phyloP scores from a whole-genome alignment of 2,113 vertebrate genomes.

The Cyprinodon variegatus region DNA sequence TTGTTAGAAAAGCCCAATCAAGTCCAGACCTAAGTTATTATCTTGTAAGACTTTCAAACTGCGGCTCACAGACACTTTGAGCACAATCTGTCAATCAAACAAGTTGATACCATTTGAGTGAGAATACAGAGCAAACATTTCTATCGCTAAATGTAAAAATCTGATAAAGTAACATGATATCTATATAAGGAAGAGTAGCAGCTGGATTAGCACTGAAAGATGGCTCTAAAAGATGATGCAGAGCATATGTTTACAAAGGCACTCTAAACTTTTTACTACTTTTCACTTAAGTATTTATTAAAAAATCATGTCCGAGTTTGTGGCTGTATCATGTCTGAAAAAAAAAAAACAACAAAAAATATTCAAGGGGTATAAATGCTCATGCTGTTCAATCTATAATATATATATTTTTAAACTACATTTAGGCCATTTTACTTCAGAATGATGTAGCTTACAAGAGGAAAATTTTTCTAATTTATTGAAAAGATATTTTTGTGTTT shows the following conservation, averaged over 20 bases:
- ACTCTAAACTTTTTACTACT: too few relatives aligned
- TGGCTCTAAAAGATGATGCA: background rate
- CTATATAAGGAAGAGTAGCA: background rate
- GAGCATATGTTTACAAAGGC: too few relatives aligned
- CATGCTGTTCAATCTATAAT: background rate
- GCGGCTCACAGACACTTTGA: background rate
- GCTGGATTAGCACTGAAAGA: background rate
- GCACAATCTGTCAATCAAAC: background rate
- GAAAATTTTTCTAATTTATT: background rate
- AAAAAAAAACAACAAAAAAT: background rate
- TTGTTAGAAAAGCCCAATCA: background rate
- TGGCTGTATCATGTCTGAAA: background rate
- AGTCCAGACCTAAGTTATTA: background rate
- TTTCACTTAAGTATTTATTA: background rate
- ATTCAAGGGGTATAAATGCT: background rate
- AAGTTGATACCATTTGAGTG: background rate
- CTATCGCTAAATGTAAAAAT: background rate
- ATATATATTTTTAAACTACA: background rate
- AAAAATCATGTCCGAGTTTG: background rate
- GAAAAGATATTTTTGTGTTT: conserved; percentile 5
- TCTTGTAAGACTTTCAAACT: background rate
- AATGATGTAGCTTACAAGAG: conserved; percentile 1
- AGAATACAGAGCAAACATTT: background rate
- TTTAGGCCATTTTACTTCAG: background rate
- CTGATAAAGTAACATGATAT: background rate